phyloP scores from a whole-genome alignment of 2,797 vertebrate genomes.

The Moxostoma hubbsi region DNA sequence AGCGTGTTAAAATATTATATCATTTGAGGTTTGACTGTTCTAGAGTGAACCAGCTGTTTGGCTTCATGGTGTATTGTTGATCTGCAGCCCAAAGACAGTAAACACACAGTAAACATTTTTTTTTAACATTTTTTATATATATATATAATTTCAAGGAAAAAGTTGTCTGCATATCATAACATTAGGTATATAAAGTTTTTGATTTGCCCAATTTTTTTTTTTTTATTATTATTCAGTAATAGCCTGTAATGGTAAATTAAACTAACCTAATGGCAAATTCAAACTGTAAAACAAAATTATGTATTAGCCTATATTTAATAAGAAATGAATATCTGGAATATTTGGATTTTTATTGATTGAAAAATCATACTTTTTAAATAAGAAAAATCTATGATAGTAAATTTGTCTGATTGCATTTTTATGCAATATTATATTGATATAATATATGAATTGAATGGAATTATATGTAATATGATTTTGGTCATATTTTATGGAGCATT shows the following conservation, averaged over 20 bases:
- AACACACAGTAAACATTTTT: background rate
- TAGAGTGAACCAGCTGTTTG: conserved; percentile 53
- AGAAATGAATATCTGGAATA: background rate
- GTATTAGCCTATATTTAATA: no score
- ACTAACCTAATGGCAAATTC: no score
- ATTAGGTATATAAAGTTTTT: no score
- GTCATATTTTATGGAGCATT: background rate
- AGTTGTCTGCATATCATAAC: no score
- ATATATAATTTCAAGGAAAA: no score
- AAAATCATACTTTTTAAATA: background rate
- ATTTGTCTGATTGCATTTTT: background rate
- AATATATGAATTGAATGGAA: background rate
- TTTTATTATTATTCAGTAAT: no score
- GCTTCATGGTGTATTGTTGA: background rate
- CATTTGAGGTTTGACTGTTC: conserved; percentile 22
- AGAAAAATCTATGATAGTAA: background rate
- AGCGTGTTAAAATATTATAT: conserved; percentile 2
- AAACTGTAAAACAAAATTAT: background rate
- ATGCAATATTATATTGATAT: background rate
- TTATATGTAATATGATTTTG: background rate
- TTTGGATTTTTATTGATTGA: background rate
- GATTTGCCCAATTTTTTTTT: no score
- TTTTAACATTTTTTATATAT: no score
- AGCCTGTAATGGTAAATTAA: background rate
- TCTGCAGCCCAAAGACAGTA: background rate